Base-by-base conservation (phyloP, 2,797 vertebrate species). In the Premnoplex brunnescens region DNA sequence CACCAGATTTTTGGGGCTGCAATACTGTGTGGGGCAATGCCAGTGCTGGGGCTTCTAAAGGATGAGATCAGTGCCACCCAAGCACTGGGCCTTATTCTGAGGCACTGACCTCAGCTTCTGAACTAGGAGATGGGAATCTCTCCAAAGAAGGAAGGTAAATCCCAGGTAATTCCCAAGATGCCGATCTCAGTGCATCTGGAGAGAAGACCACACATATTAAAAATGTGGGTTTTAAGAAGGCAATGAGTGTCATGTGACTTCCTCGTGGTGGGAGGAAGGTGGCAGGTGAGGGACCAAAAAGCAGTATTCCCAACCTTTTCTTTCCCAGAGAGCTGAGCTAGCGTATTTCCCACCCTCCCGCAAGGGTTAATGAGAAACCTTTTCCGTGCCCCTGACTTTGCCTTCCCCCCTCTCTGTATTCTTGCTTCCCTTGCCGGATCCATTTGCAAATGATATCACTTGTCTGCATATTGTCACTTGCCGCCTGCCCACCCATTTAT, bases 381-480 rank as follows among this genome's bases (percentile, higher is more conserved):
- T 89, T 96, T 91, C 95, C 27, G 55, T 96, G 95, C 94, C 97
- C 95, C 93, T 93, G 91, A 95, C 95, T 96, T 94, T 84, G 93
- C 72, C 89, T 92, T 46, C 54, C 74, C 60, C 85, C 41, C 28
- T 27, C 58, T 36, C 94, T 36, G 46, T 73, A 41, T 41, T 87
- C 79, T 69, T 94, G 93, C 95, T 90, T 96, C 88, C 95, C 97
- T 97, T 87, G 92, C 97, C 37, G 96, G 97, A 98, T 98, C 98
- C 98, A 98, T 98, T 98, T 99, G 98, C 98, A 99, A 99, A 98
- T 98, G 98, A 98, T 98, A 98, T 98, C 98, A 98, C 98, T 98
- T 98, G 98, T 99, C 98, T 99, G 98, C 98, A 98, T 99, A 98
- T 98, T 99, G 98, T 99, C 98, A 98, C 98, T 97, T 93, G 97